Conservation (phyloP, 2,113 vertebrate genomes). For the Tachuris rubrigastra region DNA sequence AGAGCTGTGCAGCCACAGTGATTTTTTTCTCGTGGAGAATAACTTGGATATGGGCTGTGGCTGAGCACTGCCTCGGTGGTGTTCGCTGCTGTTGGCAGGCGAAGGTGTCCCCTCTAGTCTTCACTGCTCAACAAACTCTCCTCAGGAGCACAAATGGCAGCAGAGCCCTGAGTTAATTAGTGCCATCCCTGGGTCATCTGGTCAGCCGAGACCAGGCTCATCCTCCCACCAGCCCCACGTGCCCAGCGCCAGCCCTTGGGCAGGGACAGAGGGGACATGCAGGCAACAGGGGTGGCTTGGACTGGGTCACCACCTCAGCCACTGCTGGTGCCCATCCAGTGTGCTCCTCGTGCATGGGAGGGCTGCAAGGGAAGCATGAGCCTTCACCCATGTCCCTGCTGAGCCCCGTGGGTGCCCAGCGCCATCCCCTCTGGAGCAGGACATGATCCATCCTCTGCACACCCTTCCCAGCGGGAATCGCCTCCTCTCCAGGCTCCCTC, state of each 20-base stretch:
- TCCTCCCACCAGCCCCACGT: background rate
- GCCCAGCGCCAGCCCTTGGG: background rate
- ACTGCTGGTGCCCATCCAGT: fast-evolving
- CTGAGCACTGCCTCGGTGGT: background rate
- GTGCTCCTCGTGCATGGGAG: background rate
- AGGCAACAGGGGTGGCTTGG: background rate
- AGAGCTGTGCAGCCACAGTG: background rate
- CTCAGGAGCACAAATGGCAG: background rate
- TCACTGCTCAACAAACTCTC: background rate
- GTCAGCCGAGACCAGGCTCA: background rate
- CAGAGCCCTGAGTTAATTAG: background rate
- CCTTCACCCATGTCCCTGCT: fast-evolving
- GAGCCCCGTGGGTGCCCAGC: fast-evolving
- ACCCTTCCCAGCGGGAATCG: fast-evolving
- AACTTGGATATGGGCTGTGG: background rate
- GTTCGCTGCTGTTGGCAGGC: background rate
- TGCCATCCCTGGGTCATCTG: background rate
- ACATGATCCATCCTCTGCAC: fast-evolving
- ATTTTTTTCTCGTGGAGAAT: background rate
- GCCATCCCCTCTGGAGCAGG: fast-evolving
- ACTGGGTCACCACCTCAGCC: background rate
- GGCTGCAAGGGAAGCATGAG: fast-evolving
- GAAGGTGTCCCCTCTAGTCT: background rate
- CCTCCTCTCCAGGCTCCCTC: background rate
- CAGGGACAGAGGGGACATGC: fast-evolving